A percentile compares a stretch with the other conserved stretches of the same genome.
These are phyloP conservation scores for Drosophila lutescens DNA, from an alignment of 2,888 invertebrate genomes.

Conservation along the genomic window DNA sequence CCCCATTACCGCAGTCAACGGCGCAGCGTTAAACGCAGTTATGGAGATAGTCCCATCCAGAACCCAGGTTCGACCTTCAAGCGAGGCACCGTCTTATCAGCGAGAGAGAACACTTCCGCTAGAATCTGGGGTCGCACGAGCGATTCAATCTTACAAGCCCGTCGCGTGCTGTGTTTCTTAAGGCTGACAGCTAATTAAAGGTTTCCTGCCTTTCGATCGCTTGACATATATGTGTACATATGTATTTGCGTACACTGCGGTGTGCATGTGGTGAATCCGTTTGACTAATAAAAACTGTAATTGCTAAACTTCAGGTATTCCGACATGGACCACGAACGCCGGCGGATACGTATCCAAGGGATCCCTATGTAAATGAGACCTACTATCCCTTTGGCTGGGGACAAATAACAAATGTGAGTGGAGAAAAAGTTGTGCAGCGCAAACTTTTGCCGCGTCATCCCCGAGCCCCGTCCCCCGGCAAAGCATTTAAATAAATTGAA, in stretches of 20 bases:
- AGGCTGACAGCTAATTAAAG: constrained; percentile 29
- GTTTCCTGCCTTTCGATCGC: constrained; percentile 7
- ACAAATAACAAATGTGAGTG: constrained; percentile 90
- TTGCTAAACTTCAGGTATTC: constrained; percentile 86
- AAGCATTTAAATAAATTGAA: constrained; percentile 81
- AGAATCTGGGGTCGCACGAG: constrained; percentile 28
- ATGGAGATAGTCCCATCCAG: constrained; percentile 5
- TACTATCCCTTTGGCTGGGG: constrained; percentile 92
- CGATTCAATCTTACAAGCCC: not conserved
- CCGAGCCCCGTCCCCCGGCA: constrained; percentile 19
- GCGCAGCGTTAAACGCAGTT: not conserved
- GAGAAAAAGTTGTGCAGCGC: constrained; percentile 63
- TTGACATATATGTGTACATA: not conserved
- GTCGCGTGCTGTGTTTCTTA: constrained; percentile 7
- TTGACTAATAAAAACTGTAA: constrained; percentile 48
- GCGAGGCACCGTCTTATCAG: constrained; percentile 28
- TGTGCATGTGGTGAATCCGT: constrained; percentile 27
- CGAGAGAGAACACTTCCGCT: constrained; percentile 22
- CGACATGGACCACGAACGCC: constrained; percentile 93
- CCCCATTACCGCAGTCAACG: not conserved
- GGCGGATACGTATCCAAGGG: constrained; percentile 90
- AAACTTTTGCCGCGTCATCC: constrained; percentile 53
- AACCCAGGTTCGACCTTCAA: constrained; percentile 31
- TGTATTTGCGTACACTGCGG: not conserved
- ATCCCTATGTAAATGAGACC: constrained; percentile 87